A percentile compares a stretch with the other conserved stretches of the same genome.
phyloP scores from a whole-genome alignment of 2,888 invertebrate genomes.

The Gymnocheta viridis region DNA sequence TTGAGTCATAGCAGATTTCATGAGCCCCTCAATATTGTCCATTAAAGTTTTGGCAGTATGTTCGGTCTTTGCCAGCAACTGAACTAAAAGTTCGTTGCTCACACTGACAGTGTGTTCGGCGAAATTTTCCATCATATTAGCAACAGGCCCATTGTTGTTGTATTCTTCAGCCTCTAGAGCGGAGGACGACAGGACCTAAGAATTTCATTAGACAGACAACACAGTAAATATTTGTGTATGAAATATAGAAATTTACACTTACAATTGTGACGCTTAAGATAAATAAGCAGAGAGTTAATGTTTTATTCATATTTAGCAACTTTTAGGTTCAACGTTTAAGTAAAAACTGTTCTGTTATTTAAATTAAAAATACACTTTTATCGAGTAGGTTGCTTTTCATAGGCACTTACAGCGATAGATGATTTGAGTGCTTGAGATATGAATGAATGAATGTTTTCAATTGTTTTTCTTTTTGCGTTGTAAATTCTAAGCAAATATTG shows the following conservation, averaged over 20 bases:
- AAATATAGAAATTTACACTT: constrained; percentile 20
- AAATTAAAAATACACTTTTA: constrained; percentile 8
- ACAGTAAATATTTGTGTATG: background rate
- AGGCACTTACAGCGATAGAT: background rate
- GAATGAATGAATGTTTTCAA: background rate
- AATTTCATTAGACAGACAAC: too few relatives aligned
- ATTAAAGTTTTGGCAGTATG: constrained; percentile 63
- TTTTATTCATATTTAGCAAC: constrained; percentile 43
- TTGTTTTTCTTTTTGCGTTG: background rate
- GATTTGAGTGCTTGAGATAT: constrained; percentile 6
- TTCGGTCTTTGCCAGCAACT: constrained; percentile 73
- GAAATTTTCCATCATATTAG: constrained; percentile 73
- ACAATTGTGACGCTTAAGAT: constrained; percentile 21
- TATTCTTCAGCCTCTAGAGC: background rate
- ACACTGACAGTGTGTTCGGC: constrained; percentile 72
- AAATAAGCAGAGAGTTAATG: constrained; percentile 23
- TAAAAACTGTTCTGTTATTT: constrained; percentile 9
- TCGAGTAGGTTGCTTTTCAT: background rate
- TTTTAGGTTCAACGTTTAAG: constrained; percentile 24
- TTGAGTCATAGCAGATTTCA: constrained; percentile 71
- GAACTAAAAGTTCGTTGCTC: constrained; percentile 70
- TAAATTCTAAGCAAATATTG: constrained; percentile 29
- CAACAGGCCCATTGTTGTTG: constrained; percentile 71
- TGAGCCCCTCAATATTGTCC: constrained; percentile 72
- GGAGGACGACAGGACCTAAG: constrained; percentile 32